Conservation (phyloP, 2,113 vertebrate genomes). For the Furnarius figulus region DNA sequence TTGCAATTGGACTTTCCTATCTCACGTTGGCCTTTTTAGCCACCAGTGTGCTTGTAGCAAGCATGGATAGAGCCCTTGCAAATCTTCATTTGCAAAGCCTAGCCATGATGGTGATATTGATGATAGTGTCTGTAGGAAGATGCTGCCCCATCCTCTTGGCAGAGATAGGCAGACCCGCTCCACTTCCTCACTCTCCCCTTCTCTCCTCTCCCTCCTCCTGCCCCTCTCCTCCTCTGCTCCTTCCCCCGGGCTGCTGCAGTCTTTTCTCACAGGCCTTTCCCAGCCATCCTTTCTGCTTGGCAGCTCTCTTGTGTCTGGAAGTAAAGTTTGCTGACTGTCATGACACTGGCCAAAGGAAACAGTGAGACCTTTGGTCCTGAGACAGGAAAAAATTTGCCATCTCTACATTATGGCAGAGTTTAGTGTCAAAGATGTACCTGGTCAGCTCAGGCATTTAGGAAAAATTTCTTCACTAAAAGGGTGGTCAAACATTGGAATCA, state of each 20-base stretch:
- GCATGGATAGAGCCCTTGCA: no score
- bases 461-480: not conserved
- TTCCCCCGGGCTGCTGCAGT: no score
- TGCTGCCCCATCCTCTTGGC: accelerated
- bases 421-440: no score
- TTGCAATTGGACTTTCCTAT: no score
- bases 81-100: no score
- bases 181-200: not conserved
- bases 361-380: not conserved
- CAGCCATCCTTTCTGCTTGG: not conserved
- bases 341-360: not conserved
- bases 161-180: accelerated
- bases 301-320: not conserved
- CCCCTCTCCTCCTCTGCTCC: not conserved
- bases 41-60: no score
- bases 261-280: not conserved
- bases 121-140: not conserved
- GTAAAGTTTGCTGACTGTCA: not conserved
- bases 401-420: accelerated
- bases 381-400: not conserved
- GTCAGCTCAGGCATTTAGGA: not conserved
- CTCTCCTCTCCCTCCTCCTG: not conserved
- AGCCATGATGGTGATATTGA: no score
- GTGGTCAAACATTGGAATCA: not conserved
- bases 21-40: no score